These are phyloP conservation scores for Petrosia ficiformis DNA, from an alignment of 37 sponge, comb jelly and placozoan species.

Conservation along the genomic window DNA sequence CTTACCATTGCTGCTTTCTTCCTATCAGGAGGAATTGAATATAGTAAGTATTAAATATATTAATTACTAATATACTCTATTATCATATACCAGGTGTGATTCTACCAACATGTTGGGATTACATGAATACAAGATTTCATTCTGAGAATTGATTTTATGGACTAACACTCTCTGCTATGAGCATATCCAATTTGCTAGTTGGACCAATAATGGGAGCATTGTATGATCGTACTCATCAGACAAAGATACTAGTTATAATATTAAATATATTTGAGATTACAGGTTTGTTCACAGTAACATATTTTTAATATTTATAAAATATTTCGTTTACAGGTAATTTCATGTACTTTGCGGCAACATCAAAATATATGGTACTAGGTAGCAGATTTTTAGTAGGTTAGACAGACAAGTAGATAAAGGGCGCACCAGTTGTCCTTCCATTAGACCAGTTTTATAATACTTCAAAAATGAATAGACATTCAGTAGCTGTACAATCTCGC, in stretches of 20 bases:
- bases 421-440: too few relatives aligned
- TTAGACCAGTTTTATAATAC: too few relatives aligned
- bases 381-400: constrained; percentile 61
- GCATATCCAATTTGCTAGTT: constrained; percentile 69
- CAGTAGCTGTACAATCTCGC: too few relatives aligned
- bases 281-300: constrained; percentile 37
- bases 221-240: constrained; percentile 64
- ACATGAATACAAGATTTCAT: constrained; percentile 31
- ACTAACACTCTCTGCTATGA: constrained; percentile 75
- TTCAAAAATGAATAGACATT: too few relatives aligned
- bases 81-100: constrained; percentile 74
- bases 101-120: constrained; percentile 80
- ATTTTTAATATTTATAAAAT: background rate
- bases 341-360: constrained; percentile 72
- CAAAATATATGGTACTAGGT: constrained; percentile 77
- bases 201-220: constrained; percentile 75
- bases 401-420: too few relatives aligned
- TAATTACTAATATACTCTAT: too few relatives aligned
- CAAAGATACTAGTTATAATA: constrained; percentile 61
- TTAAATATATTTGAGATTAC: constrained; percentile 83
- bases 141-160: constrained; percentile 69
- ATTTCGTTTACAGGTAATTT: constrained; percentile 55
- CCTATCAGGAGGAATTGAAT: constrained; percentile 71
- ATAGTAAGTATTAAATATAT: constrained; percentile 36
- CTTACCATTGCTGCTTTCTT: constrained; percentile 58